Percentiles rank a stretch among this genome's conserved stretches.
Evolutionary conservation across 1,140 invertebrate genomes (phyloP).

Genomic region (Bombus confusus): DNA sequence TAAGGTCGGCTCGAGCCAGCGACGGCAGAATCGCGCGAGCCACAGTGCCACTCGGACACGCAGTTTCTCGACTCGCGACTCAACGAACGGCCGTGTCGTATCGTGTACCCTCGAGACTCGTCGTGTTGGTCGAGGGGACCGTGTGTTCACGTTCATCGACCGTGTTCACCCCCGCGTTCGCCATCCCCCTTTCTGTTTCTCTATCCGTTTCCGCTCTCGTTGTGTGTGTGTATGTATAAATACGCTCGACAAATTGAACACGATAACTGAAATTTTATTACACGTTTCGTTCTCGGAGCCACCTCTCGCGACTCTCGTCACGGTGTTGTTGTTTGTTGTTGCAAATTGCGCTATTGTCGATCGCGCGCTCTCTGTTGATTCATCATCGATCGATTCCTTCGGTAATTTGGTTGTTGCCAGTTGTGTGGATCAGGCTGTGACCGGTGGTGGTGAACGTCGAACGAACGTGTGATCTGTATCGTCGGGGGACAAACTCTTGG

Average conservation of each 20-base stretch:
- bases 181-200: not conserved
- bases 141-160: conserved; percentile 1
- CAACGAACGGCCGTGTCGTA: conserved; percentile 19
- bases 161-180: not conserved
- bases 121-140: not conserved
- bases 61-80: conserved; percentile 1
- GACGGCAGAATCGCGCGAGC: conserved; percentile 61
- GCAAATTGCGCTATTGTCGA: not conserved
- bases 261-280: not conserved
- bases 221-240: not conserved
- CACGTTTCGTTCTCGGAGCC: too few relatives aligned
- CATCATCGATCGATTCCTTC: not conserved
- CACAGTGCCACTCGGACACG: conserved; percentile 55
- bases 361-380: not conserved
- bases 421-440: not conserved
- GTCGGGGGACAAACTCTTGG: not conserved
- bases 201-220: not conserved
- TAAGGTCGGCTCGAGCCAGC: conserved; percentile 45
- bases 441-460: conserved; percentile 8
- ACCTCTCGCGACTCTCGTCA: not conserved
- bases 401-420: not conserved
- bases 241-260: not conserved
- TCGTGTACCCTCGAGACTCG: not conserved
- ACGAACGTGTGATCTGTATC: conserved; percentile 10
- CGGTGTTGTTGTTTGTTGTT: conserved; percentile 15